These are phyloP conservation scores for Melanargia galathea DNA, from an alignment of 2,888 invertebrate species.

Conservation along the genomic window DNA sequence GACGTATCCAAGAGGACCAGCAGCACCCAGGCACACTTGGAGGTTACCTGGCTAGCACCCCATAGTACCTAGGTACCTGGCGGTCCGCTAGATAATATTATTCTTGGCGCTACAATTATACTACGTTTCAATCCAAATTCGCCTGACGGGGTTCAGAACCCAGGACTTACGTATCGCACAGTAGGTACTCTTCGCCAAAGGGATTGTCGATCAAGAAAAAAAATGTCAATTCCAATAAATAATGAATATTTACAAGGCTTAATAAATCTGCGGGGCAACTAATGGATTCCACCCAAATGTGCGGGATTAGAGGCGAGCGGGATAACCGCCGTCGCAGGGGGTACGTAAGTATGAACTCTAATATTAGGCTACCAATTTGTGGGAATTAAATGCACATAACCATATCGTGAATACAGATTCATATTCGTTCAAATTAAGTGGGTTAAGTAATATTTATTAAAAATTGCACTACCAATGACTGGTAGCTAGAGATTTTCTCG, in stretches of 20 bases:
- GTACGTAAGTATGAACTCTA: conserved; percentile 49
- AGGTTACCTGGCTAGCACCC: too few relatives aligned
- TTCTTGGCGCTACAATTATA: too few relatives aligned
- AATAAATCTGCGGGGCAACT: conserved; percentile 43
- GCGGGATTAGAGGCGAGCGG: conserved; percentile 55
- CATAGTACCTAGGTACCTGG: too few relatives aligned
- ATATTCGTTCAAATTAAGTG: too few relatives aligned
- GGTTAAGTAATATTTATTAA: too few relatives aligned
- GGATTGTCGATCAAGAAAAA: not conserved
- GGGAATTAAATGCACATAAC: conserved; percentile 39
- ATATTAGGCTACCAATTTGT: conserved; percentile 52
- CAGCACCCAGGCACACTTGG: too few relatives aligned
- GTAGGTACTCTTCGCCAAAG: not conserved
- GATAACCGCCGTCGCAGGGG: conserved; percentile 48
- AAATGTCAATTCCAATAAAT: conserved; percentile 35
- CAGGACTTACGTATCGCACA: not conserved
- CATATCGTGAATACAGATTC: conserved; percentile 6
- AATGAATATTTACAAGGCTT: conserved; percentile 39
- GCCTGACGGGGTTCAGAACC: not conserved
- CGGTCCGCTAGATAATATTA: too few relatives aligned
- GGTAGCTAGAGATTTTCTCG: too few relatives aligned
- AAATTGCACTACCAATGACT: too few relatives aligned
- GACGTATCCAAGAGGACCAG: too few relatives aligned
- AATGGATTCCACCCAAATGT: conserved; percentile 51
- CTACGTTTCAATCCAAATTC: not conserved